Conservation (phyloP, 2,113 vertebrate genomes). For the Bujurquina vittata region DNA sequence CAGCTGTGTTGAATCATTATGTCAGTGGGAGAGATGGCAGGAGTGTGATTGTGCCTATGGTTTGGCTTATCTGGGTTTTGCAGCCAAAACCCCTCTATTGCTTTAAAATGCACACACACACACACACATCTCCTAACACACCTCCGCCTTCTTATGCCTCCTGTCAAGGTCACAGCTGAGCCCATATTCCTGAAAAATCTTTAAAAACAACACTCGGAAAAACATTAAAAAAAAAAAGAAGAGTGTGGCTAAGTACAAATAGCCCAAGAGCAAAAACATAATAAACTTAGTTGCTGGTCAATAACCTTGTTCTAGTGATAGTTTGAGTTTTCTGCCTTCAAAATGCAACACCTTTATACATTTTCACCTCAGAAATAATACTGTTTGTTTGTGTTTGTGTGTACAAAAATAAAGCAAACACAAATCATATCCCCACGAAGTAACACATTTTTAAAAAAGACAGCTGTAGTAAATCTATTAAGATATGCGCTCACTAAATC, state of each 20-base stretch:
- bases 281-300: not conserved
- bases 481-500: not conserved
- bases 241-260: not conserved
- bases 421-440: not conserved
- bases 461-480: not conserved
- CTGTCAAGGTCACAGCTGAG: constrained; percentile 55
- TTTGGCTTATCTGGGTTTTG: constrained; percentile 62
- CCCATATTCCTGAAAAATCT: constrained; percentile 18
- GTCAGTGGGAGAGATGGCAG: constrained; percentile 61
- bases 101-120: constrained; percentile 11
- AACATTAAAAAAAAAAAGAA: too few species aligned
- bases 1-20: constrained; percentile 55
- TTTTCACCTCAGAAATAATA: not conserved
- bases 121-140: constrained; percentile 5
- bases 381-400: too few species aligned
- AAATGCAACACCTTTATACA: not conserved
- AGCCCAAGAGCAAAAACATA: not conserved
- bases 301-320: not conserved
- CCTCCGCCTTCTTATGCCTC: not conserved
- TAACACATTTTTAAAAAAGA: not conserved
- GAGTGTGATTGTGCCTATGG: constrained; percentile 37
- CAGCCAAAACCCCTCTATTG: constrained; percentile 35
- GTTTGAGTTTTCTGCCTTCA: not conserved
- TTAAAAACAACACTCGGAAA: constrained; percentile 19
- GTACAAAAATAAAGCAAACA: not conserved